These are phyloP conservation scores for Drosophila sturtevanti DNA, from an alignment of 1,140 invertebrate genomes.

Conservation along the genomic window DNA sequence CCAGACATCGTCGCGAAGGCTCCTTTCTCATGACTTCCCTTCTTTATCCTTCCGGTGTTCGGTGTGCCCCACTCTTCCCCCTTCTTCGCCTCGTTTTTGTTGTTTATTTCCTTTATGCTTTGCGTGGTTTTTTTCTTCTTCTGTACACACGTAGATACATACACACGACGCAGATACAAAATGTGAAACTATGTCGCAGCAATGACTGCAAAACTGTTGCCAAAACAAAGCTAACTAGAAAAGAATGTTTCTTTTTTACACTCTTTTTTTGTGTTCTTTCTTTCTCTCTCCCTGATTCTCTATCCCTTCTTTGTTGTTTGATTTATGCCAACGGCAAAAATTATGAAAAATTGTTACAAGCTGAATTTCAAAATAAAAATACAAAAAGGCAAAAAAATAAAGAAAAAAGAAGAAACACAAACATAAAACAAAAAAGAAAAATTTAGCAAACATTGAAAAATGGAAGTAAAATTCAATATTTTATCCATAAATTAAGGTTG, in stretches of 20 bases:
- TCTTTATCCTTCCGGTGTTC: constrained; percentile 6
- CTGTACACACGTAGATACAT: constrained; percentile 21
- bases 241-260: constrained; percentile 9
- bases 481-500: constrained; percentile 65
- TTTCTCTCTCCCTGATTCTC: not conserved
- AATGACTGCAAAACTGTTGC: constrained; percentile 61
- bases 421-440: constrained; percentile 13
- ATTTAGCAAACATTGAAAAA: constrained; percentile 24
- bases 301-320: constrained; percentile 38
- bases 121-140: constrained; percentile 37
- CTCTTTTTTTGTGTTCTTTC: not conserved
- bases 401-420: too few species aligned
- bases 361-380: constrained; percentile 56
- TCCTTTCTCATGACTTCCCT: constrained; percentile 9
- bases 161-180: not conserved
- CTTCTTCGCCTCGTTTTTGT: constrained; percentile 4
- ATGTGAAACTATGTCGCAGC: constrained; percentile 29
- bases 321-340: constrained; percentile 76
- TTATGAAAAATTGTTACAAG: constrained; percentile 77
- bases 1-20: constrained; percentile 46
- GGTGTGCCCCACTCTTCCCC: too few species aligned
- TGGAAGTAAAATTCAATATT: constrained; percentile 68
- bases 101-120: constrained; percentile 13
- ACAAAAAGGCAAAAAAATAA: constrained; percentile 28
- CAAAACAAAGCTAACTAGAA: constrained; percentile 51